Conservation (phyloP, 35 echinoderm and acorn worm species). For the Diadema setosum region DNA sequence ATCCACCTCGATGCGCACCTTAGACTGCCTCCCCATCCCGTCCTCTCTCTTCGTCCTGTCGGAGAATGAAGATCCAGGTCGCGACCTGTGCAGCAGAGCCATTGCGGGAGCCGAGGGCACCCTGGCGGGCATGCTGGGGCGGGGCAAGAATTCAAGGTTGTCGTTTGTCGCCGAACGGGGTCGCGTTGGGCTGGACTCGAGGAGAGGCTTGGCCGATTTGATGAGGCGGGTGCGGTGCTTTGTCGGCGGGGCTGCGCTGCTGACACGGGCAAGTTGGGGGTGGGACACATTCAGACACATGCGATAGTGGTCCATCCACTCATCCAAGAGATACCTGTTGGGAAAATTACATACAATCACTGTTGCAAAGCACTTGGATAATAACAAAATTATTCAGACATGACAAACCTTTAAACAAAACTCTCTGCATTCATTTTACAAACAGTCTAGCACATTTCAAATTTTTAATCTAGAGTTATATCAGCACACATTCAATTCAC, state of each 20-base stretch:
- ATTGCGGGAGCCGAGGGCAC: conserved; percentile 27
- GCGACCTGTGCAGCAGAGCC: not conserved
- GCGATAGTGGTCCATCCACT: conserved; percentile 97
- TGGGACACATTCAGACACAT: conserved; percentile 63
- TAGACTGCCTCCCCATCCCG: not conserved
- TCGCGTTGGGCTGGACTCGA: not conserved
- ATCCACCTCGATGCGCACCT: conserved; percentile 59
- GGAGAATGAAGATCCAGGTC: conserved; percentile 38
- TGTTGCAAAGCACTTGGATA: too few relatives aligned
- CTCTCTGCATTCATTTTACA: not conserved
- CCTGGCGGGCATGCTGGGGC: not conserved
- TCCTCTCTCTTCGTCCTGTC: not conserved
- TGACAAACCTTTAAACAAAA: too few relatives aligned
- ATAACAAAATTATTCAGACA: too few relatives aligned
- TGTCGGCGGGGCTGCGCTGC: not conserved
- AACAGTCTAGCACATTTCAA: not conserved
- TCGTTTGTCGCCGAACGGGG: not conserved
- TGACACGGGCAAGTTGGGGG: conserved; percentile 34
- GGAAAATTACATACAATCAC: too few relatives aligned
- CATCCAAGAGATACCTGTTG: conserved; percentile 62
- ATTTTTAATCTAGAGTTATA: too few relatives aligned
- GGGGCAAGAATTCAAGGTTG: not conserved
- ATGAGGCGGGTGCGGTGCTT: conserved; percentile 34
- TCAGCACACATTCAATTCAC: too few relatives aligned
- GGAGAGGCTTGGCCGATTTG: conserved; percentile 82